A percentile compares a stretch with the other conserved stretches of the same genome.
Evolutionary conservation across 2,113 vertebrate species (phyloP).

Genomic region (Todiramphus saurophagus): DNA sequence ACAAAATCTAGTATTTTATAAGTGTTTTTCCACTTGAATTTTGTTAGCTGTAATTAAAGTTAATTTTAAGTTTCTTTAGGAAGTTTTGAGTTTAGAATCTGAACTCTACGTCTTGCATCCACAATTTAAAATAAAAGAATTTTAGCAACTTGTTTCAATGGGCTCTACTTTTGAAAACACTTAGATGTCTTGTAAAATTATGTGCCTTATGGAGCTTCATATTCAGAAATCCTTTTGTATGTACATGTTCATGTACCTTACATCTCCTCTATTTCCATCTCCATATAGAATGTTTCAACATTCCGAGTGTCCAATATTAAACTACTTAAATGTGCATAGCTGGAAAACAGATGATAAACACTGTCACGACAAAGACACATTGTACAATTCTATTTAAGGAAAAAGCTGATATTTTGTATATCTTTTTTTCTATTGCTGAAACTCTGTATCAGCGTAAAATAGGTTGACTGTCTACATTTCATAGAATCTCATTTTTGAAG

Average conservation of each 20-base stretch:
- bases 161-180: background rate
- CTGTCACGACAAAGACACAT: background rate
- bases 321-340: background rate
- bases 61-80: background rate
- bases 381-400: fast-evolving
- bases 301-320: background rate
- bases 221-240: background rate
- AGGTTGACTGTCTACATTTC: background rate
- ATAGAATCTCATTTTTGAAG: background rate
- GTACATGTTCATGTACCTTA: fast-evolving
- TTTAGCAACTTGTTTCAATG: background rate
- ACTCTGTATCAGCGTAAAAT: background rate
- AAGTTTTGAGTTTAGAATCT: background rate
- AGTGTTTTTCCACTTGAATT: background rate
- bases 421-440: background rate
- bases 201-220: background rate
- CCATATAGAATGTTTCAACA: background rate
- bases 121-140: background rate
- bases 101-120: background rate
- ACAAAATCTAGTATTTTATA: background rate
- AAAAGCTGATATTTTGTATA: background rate
- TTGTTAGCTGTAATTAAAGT: background rate
- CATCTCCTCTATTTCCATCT: background rate
- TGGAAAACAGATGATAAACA: background rate
- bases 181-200: background rate